phyloP scores from a whole-genome alignment of 1,140 invertebrate genomes.

The Lordiphosa stackelbergi region DNA sequence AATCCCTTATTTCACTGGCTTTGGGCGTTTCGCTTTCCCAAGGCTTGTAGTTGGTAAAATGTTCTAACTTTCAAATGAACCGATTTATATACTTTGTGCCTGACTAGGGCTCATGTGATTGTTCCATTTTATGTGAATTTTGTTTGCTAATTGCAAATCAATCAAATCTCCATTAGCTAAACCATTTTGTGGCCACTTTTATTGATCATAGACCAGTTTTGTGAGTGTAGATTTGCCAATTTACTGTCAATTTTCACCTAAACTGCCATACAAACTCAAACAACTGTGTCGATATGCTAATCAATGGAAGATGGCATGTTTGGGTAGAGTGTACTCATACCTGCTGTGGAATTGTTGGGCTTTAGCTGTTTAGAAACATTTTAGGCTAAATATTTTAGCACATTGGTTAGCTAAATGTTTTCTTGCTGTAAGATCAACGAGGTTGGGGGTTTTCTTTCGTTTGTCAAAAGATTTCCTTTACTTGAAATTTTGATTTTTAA shows the following conservation, averaged over 20 bases:
- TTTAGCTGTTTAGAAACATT: slow-evolving; percentile 11
- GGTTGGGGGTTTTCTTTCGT: slow-evolving; percentile 5
- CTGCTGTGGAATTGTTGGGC: background rate
- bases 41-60: no score
- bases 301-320: slow-evolving; percentile 14
- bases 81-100: no score
- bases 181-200: slow-evolving; percentile 8
- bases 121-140: background rate
- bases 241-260: slow-evolving; percentile 38
- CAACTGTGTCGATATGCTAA: slow-evolving; percentile 25
- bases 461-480: slow-evolving; percentile 17
- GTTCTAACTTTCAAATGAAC: no score
- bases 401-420: slow-evolving; percentile 9
- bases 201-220: slow-evolving; percentile 14
- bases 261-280: slow-evolving; percentile 33
- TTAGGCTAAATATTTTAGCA: slow-evolving; percentile 36
- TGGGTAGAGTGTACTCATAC: background rate
- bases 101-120: slow-evolving; percentile 54
- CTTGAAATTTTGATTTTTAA: slow-evolving; percentile 9
- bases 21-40: no score
- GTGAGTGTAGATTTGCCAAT: slow-evolving; percentile 15
- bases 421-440: slow-evolving; percentile 4
- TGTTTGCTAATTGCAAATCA: slow-evolving; percentile 64
- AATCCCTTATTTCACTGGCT: no score
- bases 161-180: slow-evolving; percentile 55